These are phyloP conservation scores for Pyrochroa serraticornis DNA, from an alignment of 2,888 invertebrate species.

Conservation along the genomic window DNA sequence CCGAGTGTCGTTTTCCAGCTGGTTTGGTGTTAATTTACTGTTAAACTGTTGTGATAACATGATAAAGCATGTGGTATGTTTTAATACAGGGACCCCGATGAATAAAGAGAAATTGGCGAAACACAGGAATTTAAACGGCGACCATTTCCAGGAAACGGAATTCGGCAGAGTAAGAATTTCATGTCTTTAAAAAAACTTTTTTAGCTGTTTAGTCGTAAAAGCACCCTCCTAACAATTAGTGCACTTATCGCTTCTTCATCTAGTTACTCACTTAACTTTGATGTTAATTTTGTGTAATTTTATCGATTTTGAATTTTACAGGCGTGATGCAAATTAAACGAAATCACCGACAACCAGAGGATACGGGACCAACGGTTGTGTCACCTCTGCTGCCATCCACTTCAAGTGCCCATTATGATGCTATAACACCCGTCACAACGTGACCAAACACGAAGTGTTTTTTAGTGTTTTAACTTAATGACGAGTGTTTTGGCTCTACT, in stretches of 20 bases:
- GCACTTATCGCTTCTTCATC: not conserved
- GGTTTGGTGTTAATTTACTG: constrained; percentile 11
- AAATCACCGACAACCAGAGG: constrained; percentile 33
- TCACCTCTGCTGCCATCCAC: constrained; percentile 55
- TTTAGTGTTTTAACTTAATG: not conserved
- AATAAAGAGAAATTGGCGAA: constrained; percentile 83
- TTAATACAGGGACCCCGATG: constrained; percentile 74
- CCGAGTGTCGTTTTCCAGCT: not conserved
- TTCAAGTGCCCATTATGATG: constrained; percentile 54
- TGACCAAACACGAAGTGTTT: constrained; percentile 12
- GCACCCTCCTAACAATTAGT: not conserved
- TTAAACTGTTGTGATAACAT: constrained; percentile 11
- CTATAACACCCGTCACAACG: constrained; percentile 48
- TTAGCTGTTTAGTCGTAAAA: constrained; percentile 1
- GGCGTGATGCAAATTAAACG: constrained; percentile 64
- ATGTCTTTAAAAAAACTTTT: constrained; percentile 44
- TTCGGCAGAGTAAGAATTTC: constrained; percentile 76
- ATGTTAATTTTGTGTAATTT: constrained; percentile 12
- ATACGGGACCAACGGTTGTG: constrained; percentile 42
- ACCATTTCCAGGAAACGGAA: constrained; percentile 77
- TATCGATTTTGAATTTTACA: constrained; percentile 34
- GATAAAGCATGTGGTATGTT: constrained; percentile 27
- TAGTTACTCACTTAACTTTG: not conserved
- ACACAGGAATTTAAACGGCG: constrained; percentile 74
- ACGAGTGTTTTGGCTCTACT: constrained; percentile 1